These are phyloP conservation scores for Protobothrops flavoviridis DNA, from an alignment of 2,113 vertebrate species.

Conservation along the genomic window DNA sequence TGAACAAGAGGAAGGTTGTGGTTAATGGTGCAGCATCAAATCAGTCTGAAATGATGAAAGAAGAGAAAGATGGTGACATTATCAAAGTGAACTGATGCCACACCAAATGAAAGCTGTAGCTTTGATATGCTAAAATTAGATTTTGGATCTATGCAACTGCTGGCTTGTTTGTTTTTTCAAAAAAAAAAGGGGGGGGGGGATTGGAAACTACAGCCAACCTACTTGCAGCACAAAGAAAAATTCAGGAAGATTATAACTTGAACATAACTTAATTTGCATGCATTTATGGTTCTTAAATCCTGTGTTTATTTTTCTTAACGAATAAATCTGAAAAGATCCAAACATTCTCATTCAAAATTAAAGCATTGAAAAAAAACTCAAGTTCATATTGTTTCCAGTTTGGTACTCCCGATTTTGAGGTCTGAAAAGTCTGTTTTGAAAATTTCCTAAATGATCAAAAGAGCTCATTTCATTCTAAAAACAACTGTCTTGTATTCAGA, in stretches of 20 bases:
- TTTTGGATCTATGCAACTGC: neutral
- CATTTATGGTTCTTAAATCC: neutral
- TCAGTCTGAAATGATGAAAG: neutral
- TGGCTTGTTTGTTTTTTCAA: neutral
- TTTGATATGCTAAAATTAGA: slow-evolving; percentile 9
- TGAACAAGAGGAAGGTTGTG: neutral
- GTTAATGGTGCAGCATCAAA: neutral
- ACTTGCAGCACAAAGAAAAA: neutral
- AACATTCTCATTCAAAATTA: neutral
- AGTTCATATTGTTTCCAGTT: neutral
- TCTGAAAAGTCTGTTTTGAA: neutral
- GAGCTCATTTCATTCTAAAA: neutral
- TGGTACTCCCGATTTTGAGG: neutral
- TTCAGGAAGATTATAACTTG: neutral
- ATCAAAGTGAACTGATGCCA: neutral
- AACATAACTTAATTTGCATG: neutral
- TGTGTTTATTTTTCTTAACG: neutral
- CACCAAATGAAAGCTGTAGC: neutral
- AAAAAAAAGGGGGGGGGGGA: neutral
- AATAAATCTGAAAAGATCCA: neutral
- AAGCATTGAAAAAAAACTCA: neutral
- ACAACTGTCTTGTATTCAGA: neutral
- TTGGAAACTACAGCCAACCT: neutral
- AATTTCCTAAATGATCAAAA: neutral
- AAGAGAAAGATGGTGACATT: neutral